phyloP scores from a whole-genome alignment of 1,140 invertebrate genomes.

The Drosophila triauraria region DNA sequence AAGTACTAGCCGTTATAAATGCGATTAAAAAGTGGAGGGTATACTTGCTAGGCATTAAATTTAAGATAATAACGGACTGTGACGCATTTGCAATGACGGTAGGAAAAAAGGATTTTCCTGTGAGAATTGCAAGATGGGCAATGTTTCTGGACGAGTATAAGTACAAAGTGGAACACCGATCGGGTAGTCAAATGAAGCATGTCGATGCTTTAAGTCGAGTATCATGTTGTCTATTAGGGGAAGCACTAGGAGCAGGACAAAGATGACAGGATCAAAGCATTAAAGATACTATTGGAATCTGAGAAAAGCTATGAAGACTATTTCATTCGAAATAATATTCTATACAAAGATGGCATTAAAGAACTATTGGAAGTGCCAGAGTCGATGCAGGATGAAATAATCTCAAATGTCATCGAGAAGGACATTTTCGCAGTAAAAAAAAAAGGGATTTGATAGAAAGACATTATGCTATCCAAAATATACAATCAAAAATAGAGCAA shows the following conservation, averaged over 20 bases:
- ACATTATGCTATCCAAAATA: background rate
- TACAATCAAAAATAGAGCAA: background rate
- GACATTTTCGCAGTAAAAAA: too few relatives aligned
- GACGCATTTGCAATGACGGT: background rate
- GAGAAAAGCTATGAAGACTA: too few relatives aligned
- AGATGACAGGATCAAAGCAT: too few relatives aligned
- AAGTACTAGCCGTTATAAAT: background rate
- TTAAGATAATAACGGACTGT: slow-evolving; percentile 3
- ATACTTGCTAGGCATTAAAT: background rate
- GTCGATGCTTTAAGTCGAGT: background rate
- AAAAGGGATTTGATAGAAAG: background rate
- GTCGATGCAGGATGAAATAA: too few relatives aligned
- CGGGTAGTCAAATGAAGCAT: background rate
- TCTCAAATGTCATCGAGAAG: too few relatives aligned
- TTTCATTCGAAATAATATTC: too few relatives aligned
- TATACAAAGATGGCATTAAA: too few relatives aligned
- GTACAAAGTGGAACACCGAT: background rate
- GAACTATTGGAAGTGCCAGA: too few relatives aligned
- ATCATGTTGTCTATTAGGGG: too few relatives aligned
- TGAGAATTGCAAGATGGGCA: background rate
- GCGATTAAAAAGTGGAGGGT: background rate
- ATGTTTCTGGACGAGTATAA: background rate
- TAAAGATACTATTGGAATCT: too few relatives aligned
- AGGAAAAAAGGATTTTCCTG: background rate
- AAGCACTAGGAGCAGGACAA: background rate